phyloP scores from a whole-genome alignment of 2,888 invertebrate species.

The Fragum sueziense region DNA sequence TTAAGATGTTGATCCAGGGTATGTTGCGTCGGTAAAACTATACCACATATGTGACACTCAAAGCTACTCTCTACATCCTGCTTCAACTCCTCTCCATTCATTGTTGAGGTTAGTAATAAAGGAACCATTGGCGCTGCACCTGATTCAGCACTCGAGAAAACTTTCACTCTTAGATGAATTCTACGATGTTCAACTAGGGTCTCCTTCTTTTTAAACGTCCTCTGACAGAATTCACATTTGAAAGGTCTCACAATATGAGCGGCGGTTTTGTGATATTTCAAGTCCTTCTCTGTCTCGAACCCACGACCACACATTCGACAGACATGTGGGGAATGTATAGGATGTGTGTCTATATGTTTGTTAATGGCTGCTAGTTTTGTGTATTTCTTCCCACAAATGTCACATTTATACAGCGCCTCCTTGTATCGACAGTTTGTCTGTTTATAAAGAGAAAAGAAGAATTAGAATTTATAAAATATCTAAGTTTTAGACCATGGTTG shows the following conservation, averaged over 20 bases:
- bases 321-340: slow-evolving; percentile 58
- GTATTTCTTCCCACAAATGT: slow-evolving; percentile 56
- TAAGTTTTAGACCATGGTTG: too few species aligned
- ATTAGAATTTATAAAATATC: too few species aligned
- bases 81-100: slow-evolving; percentile 10
- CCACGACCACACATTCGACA: slow-evolving; percentile 62
- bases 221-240: slow-evolving; percentile 58
- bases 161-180: slow-evolving; percentile 50
- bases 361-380: slow-evolving; percentile 56
- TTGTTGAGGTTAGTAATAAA: not conserved
- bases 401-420: slow-evolving; percentile 59
- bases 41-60: slow-evolving; percentile 55
- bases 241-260: slow-evolving; percentile 60
- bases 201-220: slow-evolving; percentile 58
- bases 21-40: slow-evolving; percentile 35
- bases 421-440: slow-evolving; percentile 56
- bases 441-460: not conserved
- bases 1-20: slow-evolving; percentile 50
- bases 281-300: slow-evolving; percentile 53
- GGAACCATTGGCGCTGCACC: not conserved
- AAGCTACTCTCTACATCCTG: slow-evolving; percentile 30
- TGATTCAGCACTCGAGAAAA: slow-evolving; percentile 7
- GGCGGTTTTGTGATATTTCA: slow-evolving; percentile 51
- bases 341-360: slow-evolving; percentile 62
- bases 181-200: slow-evolving; percentile 56